phyloP scores from a whole-genome alignment of 1,140 invertebrate species.

The Dendroctonus valens region DNA sequence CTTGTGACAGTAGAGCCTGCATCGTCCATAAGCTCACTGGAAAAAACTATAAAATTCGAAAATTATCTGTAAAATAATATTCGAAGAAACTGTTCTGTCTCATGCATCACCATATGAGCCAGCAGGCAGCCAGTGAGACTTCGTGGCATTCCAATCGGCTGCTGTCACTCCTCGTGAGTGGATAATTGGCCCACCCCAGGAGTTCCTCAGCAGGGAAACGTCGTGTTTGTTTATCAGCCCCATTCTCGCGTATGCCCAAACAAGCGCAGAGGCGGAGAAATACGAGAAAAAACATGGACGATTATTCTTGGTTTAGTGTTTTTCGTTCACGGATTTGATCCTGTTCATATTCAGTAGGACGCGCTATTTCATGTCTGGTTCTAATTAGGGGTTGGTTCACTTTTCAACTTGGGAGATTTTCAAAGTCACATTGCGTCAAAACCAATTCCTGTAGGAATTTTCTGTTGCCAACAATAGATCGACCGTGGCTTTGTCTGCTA shows the following conservation, averaged over 20 bases:
- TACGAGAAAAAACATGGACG: no score
- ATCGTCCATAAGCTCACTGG: no score
- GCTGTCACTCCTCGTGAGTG: conserved; percentile 51
- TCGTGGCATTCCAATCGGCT: conserved; percentile 48
- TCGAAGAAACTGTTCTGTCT: conserved; percentile 36
- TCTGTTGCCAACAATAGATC: no score
- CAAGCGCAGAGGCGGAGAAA: conserved; percentile 18
- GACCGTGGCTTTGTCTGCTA: no score
- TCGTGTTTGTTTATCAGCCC: conserved; percentile 48
- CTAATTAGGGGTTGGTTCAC: no score
- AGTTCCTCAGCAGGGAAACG: conserved; percentile 39
- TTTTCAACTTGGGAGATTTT: no score
- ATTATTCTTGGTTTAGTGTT: no score
- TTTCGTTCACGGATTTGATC: conserved; percentile 1
- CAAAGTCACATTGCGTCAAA: no score
- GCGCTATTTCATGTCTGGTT: no score
- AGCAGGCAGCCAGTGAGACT: conserved; percentile 39
- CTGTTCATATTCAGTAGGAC: no score
- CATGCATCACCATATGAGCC: conserved; percentile 40
- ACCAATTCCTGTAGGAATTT: no score
- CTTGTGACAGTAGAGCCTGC: no score
- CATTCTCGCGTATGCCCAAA: conserved; percentile 19
- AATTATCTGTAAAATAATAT: conserved; percentile 25
- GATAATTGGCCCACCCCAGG: conserved; percentile 53
- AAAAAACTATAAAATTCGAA: conserved; percentile 20